Evolutionary conservation across 1,140 invertebrate species (phyloP).

Genomic region (Heliconius congener): DNA sequence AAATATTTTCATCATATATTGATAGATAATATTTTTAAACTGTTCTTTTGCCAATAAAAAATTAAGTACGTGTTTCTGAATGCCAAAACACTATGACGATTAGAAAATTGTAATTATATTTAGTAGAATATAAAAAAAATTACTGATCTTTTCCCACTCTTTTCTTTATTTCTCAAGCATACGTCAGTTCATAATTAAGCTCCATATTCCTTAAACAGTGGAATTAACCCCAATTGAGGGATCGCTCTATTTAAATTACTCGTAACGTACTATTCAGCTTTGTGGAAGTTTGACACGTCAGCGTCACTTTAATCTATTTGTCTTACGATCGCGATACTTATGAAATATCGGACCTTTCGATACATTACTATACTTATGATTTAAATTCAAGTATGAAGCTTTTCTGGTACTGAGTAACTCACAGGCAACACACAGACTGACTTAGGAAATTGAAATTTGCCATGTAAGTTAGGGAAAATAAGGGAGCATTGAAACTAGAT

Average conservation of each 20-base stretch:
- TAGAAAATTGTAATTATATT: background rate
- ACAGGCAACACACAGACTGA: too few species aligned
- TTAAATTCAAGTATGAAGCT: too few species aligned
- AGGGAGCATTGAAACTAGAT: too few species aligned
- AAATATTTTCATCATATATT: background rate
- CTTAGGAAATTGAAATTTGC: too few species aligned
- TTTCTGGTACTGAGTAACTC: too few species aligned
- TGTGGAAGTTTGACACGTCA: constrained; percentile 78
- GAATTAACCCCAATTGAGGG: constrained; percentile 81
- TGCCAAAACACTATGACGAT: background rate
- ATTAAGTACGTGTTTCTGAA: background rate
- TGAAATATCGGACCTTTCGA: background rate
- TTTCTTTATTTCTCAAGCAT: constrained; percentile 43
- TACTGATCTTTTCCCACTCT: constrained; percentile 26
- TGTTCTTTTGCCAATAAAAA: background rate
- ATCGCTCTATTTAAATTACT: constrained; percentile 80
- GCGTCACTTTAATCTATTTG: constrained; percentile 62
- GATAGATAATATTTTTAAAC: background rate
- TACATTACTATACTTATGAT: background rate
- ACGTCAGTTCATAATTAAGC: constrained; percentile 68
- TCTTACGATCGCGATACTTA: background rate
- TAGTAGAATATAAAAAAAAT: background rate
- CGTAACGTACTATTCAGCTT: constrained; percentile 72
- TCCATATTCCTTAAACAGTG: constrained; percentile 78
- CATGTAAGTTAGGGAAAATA: too few species aligned